Conservation (phyloP, 2,113 vertebrate species). For the Coracopsis vasa region DNA sequence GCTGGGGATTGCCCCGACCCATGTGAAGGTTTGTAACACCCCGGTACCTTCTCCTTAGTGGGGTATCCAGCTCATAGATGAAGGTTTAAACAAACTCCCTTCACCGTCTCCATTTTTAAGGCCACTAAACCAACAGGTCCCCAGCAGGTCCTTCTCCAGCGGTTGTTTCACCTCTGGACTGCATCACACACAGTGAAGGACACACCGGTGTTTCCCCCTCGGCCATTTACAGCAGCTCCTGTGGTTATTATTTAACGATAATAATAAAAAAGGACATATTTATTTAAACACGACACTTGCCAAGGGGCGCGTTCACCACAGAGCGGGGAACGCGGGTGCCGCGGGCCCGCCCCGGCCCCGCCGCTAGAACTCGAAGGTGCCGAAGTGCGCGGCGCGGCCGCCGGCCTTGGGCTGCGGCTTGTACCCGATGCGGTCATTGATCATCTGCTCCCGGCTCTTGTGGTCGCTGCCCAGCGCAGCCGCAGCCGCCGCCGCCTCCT, state of each 20-base stretch:
- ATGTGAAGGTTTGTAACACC: neutral
- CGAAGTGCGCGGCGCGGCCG: constrained; percentile 87
- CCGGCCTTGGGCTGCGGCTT: constrained; percentile 91
- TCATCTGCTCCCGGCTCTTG: constrained; percentile 86
- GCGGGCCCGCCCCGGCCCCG: neutral
- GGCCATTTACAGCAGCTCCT: neutral
- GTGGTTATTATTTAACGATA: neutral
- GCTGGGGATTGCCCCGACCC: neutral
- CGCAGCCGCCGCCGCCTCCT: constrained; percentile 74
- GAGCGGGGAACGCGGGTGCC: neutral
- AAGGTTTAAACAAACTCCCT: neutral
- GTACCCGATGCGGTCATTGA: constrained; percentile 93
- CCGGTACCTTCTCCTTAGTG: neutral
- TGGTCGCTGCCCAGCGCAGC: constrained; percentile 76
- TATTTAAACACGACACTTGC: neutral
- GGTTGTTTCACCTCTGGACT: neutral
- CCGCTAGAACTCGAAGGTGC: constrained; percentile 83
- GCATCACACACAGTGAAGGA: neutral
- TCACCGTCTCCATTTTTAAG: neutral
- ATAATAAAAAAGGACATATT: neutral
- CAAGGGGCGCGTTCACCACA: neutral
- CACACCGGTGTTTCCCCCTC: neutral
- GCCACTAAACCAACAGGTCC: neutral
- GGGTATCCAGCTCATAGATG: neutral
- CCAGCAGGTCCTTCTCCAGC: neutral